Conservation (phyloP, 2,797 vertebrate genomes). For the Microhierax caerulescens region DNA sequence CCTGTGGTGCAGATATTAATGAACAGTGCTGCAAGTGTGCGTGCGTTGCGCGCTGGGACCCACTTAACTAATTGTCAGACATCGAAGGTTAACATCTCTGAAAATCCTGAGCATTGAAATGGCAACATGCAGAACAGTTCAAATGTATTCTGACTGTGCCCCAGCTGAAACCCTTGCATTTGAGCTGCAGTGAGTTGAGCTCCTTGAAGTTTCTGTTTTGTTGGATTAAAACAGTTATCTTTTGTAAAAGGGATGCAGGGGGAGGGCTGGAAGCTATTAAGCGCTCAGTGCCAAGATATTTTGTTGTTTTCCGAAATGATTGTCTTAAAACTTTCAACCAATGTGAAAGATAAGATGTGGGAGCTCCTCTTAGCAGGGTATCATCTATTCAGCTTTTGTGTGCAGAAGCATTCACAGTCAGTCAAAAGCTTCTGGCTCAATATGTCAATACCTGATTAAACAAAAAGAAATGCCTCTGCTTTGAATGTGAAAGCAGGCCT, state of each 20-base stretch:
- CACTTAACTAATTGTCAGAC: slow-evolving; percentile 41
- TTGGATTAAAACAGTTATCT: not conserved
- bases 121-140: not conserved
- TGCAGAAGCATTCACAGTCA: not conserved
- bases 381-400: slow-evolving; percentile 57
- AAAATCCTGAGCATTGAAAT: not conserved
- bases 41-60: not conserved
- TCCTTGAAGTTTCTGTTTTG: not conserved
- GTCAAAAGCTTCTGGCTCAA: slow-evolving; percentile 50
- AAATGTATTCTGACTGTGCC: not conserved
- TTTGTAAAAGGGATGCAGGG: not conserved
- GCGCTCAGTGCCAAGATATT: not conserved
- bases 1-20: slow-evolving; percentile 41
- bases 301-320: not conserved
- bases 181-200: not conserved
- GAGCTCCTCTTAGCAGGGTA: slow-evolving; percentile 45
- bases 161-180: not conserved
- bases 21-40: not conserved
- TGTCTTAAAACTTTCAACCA: not conserved
- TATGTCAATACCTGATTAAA: slow-evolving; percentile 57
- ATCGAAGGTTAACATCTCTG: not conserved
- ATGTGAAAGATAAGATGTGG: slow-evolving; percentile 22
- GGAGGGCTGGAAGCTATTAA: not conserved
- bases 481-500: slow-evolving; percentile 49
- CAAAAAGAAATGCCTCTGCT: slow-evolving; percentile 49